Evolutionary conservation across 2,888 invertebrate species (phyloP).

Genomic region (Mythimna vitellina): DNA sequence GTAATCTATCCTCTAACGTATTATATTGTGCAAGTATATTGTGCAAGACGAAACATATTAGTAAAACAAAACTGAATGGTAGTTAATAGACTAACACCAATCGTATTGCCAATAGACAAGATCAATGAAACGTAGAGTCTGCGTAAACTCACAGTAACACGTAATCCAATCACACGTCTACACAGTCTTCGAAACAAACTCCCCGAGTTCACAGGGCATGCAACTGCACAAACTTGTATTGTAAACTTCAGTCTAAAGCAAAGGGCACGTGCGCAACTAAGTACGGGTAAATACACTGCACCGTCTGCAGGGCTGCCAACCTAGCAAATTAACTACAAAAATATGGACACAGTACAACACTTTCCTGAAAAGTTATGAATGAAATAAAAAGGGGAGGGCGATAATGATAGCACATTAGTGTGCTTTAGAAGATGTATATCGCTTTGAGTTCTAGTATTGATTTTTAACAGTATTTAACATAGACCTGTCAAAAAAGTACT

Average conservation of each 20-base stretch:
- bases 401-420: constrained; percentile 50
- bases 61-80: background rate
- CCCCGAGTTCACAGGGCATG: constrained; percentile 57
- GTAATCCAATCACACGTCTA: constrained; percentile 34
- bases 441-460: constrained; percentile 17
- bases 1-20: no score
- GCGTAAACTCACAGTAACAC: constrained; percentile 5
- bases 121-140: constrained; percentile 9
- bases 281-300: constrained; percentile 67
- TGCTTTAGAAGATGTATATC: constrained; percentile 17
- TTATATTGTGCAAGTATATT: no score
- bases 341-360: constrained; percentile 45
- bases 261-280: constrained; percentile 65
- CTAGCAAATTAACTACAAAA: constrained; percentile 48
- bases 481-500: background rate
- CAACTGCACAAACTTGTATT: constrained; percentile 72
- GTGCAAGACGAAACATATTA: no score
- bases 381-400: constrained; percentile 29
- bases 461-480: background rate
- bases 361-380: constrained; percentile 35
- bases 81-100: background rate
- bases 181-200: constrained; percentile 46
- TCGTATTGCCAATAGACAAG: background rate
- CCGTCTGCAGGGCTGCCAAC: constrained; percentile 57
- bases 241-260: constrained; percentile 67